Base-by-base conservation (phyloP, 35 echinoderm and acorn worm genomes). In the Nesometra sesokonis region DNA sequence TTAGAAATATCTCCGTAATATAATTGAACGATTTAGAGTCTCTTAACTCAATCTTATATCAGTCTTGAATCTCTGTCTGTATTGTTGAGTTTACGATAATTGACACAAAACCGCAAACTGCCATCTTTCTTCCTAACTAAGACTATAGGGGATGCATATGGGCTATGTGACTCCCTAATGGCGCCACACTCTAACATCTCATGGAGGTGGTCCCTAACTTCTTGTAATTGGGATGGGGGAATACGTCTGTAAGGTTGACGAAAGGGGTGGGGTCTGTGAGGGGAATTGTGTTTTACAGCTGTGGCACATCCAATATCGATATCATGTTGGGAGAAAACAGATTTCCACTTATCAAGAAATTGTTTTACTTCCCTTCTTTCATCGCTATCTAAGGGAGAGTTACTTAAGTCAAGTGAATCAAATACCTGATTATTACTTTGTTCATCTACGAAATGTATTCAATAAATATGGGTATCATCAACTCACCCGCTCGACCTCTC, bases 81-180 rank as follows among this genome's bases (percentile, higher is more conserved):
- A 32, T 29, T 30, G 81, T 88, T 88, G 17, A 81, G 36, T 34
- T 67, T 80, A 0, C 93, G n/a, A 43, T 94, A 94, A 77, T 89
- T 86, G 2, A 88, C 40, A 77, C 89, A 91, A n/a, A 91, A 82
- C 30, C 93, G 9, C 11, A 87, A 82, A 31, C 84, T 82, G 2
- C 88, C 88, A 84, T 90, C 92, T 34, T 93, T 93, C 88, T 93
- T 90, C 11, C 27, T 82, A 7, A 93, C 92, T 31, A 90, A 37
- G 11, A 93, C 92, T 33, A 87, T 79, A 21, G 77, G 78, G 0
- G 88, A 82, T 37, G 84, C 84, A 84, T 82, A 93, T 0, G 88
- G 92, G 43, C 92, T 93, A 30, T 87, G 31, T 1, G 88, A 90
- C 32, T 84, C 83, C 33, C 89, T 36, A 33, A 93, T 93, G 7